Conservation (phyloP, 2,797 vertebrate genomes). For the Characodon lateralis region DNA sequence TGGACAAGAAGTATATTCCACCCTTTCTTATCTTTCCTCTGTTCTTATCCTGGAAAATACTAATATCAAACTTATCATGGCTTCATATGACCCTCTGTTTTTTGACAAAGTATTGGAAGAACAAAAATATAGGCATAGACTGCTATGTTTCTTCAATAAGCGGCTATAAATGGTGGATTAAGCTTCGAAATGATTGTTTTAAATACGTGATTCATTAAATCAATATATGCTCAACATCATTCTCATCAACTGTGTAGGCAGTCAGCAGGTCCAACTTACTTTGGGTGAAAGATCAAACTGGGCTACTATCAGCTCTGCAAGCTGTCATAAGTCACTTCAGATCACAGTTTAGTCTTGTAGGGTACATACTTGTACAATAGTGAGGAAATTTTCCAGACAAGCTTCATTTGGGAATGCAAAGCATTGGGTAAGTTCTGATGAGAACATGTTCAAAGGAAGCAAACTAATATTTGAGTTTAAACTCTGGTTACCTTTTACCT, state of each 20-base stretch:
- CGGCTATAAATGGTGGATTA: not conserved
- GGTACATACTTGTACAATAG: not conserved
- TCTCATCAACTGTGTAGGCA: not conserved
- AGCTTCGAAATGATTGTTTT: not conserved
- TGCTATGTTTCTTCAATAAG: not conserved
- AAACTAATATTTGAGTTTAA: not conserved
- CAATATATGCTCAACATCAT: too few relatives aligned
- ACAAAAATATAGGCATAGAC: not conserved
- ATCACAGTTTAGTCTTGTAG: slow-evolving; percentile 8
- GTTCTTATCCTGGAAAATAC: not conserved
- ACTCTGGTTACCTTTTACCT: not conserved
- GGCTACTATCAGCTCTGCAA: not conserved
- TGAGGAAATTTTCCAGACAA: not conserved
- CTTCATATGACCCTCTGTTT: not conserved
- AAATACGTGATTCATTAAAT: not conserved
- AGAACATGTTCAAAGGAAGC: not conserved
- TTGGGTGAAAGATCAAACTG: slow-evolving; percentile 23
- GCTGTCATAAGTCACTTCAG: slow-evolving; percentile 11
- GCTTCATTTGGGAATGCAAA: slow-evolving; percentile 1
- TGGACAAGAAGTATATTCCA: not conserved
- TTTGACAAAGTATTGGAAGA: not conserved
- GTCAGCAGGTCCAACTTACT: slow-evolving; percentile 6
- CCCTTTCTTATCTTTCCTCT: not conserved
- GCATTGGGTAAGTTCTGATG: not conserved
- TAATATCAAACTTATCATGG: not conserved